Evolutionary conservation across 2,113 vertebrate genomes (phyloP).

Genomic region (Limnothrissa miodon): DNA sequence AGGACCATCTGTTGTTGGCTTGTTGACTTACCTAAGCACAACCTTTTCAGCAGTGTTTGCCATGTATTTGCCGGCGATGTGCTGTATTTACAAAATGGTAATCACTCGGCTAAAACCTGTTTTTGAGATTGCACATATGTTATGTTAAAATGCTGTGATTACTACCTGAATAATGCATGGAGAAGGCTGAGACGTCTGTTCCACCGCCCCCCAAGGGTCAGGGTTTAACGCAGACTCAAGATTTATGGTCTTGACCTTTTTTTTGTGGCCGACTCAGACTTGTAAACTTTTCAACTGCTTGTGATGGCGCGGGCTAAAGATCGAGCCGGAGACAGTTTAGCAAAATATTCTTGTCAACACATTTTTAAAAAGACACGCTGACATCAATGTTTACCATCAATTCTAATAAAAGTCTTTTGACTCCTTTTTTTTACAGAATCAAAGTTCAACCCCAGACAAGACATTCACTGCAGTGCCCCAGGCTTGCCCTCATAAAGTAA

Average conservation of each 20-base stretch:
- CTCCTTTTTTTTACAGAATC: constrained; percentile 30
- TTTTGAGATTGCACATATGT: constrained; percentile 63
- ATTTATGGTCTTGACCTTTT: constrained; percentile 50
- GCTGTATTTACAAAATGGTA: constrained; percentile 73
- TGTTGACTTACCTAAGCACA: constrained; percentile 74
- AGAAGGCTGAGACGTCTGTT: neutral
- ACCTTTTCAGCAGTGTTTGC: constrained; percentile 72
- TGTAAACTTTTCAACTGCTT: constrained; percentile 7
- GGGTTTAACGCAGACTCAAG: constrained; percentile 32
- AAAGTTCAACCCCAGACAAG: constrained; percentile 69
- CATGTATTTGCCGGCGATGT: constrained; percentile 68
- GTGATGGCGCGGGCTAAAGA: neutral
- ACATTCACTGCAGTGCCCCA: constrained; percentile 64
- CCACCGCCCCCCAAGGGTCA: neutral
- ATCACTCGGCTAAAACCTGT: constrained; percentile 69
- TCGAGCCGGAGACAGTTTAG: neutral
- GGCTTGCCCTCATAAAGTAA: constrained; percentile 79
- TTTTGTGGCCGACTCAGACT: neutral
- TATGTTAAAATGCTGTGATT: constrained; percentile 57
- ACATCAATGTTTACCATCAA: constrained; percentile 13
- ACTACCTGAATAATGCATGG: constrained; percentile 55
- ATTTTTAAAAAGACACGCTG: neutral
- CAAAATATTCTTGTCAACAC: neutral
- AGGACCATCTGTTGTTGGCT: constrained; percentile 76
- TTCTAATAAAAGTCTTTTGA: constrained; percentile 24